Percentiles rank a stretch among this genome's conserved stretches.
These are phyloP conservation scores for Dasypolia templi DNA, from an alignment of 2,888 invertebrate species.

Conservation along the genomic window DNA sequence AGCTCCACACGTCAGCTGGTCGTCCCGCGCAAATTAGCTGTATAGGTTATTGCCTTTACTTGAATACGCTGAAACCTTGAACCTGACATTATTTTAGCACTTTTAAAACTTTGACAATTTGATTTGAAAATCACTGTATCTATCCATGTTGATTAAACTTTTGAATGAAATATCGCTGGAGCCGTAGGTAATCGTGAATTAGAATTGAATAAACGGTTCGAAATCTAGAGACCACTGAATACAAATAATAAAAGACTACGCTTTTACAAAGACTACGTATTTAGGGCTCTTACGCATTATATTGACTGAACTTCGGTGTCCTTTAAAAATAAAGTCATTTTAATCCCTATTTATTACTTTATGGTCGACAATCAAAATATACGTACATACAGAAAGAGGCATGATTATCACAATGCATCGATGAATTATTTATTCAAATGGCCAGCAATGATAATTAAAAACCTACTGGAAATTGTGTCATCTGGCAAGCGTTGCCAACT, in stretches of 20 bases:
- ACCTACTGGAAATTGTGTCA: constrained; percentile 40
- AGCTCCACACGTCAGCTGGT: constrained; percentile 51
- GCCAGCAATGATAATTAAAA: background rate
- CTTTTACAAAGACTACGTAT: background rate
- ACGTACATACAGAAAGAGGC: background rate
- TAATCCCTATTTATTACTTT: background rate
- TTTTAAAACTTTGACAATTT: constrained; percentile 1
- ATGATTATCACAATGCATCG: background rate
- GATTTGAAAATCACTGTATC: no score
- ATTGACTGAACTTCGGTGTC: background rate
- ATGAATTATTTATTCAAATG: background rate
- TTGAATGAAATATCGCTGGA: no score
- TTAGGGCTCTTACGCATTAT: background rate
- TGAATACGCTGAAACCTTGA: constrained; percentile 36
- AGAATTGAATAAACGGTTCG: background rate
- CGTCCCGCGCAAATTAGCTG: constrained; percentile 26
- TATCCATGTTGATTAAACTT: no score
- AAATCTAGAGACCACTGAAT: background rate
- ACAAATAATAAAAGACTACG: background rate
- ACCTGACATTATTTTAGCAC: constrained; percentile 8
- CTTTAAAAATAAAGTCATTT: background rate
- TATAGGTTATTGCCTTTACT: constrained; percentile 51
- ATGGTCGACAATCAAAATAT: background rate
- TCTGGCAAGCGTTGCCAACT: constrained; percentile 35
- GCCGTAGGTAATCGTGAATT: no score